phyloP scores from a whole-genome alignment of 2,888 invertebrate genomes.

The Agrochola circellaris region DNA sequence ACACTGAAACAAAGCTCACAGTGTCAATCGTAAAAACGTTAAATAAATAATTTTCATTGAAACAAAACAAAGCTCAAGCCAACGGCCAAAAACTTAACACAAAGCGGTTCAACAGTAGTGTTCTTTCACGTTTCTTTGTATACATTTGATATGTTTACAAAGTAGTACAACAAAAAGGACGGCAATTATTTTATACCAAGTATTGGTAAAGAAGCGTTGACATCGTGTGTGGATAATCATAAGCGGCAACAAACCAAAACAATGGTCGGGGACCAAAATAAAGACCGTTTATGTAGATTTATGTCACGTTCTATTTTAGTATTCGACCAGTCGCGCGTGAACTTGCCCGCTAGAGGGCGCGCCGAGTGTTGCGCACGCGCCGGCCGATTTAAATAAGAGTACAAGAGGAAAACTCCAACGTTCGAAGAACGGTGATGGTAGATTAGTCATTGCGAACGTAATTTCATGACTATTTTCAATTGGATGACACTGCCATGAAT shows the following conservation, averaged over 20 bases:
- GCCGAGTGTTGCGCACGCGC: constrained; percentile 71
- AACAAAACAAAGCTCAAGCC: constrained; percentile 39
- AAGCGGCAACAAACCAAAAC: constrained; percentile 70
- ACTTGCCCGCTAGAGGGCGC: constrained; percentile 81
- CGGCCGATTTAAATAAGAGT: constrained; percentile 63
- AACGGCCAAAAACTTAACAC: constrained; percentile 43
- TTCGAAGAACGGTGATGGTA: constrained; percentile 66
- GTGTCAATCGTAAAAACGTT: constrained; percentile 23
- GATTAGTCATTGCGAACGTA: constrained; percentile 67
- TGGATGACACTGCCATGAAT: constrained; percentile 55
- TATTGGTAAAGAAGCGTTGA: constrained; percentile 53
- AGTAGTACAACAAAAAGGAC: constrained; percentile 32
- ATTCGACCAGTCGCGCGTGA: constrained; percentile 80
- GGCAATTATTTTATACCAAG: constrained; percentile 52
- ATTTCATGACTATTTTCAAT: constrained; percentile 62
- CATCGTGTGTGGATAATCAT: constrained; percentile 60
- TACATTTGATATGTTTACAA: constrained; percentile 50
- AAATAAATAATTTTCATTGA: constrained; percentile 41
- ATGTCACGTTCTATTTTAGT: constrained; percentile 88
- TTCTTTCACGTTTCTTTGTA: constrained; percentile 60
- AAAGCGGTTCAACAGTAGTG: constrained; percentile 47
- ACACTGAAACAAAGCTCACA: constrained; percentile 36
- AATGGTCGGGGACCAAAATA: constrained; percentile 81
- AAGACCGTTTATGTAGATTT: constrained; percentile 88
- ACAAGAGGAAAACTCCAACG: constrained; percentile 71